Conservation (phyloP, 2,797 vertebrate genomes). For the Siniperca undulata region DNA sequence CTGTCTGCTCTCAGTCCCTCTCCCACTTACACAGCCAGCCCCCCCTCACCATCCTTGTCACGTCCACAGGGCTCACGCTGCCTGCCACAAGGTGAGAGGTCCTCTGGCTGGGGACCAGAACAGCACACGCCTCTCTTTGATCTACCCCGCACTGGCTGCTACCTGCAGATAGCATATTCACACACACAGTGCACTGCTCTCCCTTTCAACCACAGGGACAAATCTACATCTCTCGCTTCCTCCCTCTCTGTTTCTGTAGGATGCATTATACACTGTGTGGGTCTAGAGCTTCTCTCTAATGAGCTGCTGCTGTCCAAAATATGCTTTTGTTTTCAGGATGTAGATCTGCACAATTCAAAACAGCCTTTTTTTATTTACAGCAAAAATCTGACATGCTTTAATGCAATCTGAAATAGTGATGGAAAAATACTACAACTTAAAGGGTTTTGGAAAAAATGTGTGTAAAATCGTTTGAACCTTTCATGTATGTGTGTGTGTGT, state of each 20-base stretch:
- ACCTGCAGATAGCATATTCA: slow-evolving; percentile 69
- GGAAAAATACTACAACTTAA: slow-evolving; percentile 28
- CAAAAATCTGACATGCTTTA: not conserved
- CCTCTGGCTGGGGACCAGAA: slow-evolving; percentile 73
- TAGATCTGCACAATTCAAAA: not conserved
- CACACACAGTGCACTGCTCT: slow-evolving; percentile 23
- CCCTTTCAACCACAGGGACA: slow-evolving; percentile 35
- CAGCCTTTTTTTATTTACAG: not conserved
- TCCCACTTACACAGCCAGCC: slow-evolving; percentile 1
- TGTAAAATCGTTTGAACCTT: not conserved
- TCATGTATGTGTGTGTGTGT: slow-evolving; percentile 11
- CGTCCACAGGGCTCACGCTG: slow-evolving; percentile 71
- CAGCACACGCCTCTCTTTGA: slow-evolving; percentile 74
- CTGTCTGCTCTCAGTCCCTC: not conserved
- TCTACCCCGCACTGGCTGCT: slow-evolving; percentile 58
- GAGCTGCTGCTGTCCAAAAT: not conserved
- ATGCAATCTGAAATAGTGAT: slow-evolving; percentile 16
- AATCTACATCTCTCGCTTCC: slow-evolving; percentile 38
- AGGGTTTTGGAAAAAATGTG: slow-evolving; percentile 19
- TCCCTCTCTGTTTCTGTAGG: slow-evolving; percentile 22
- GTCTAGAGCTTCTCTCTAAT: not conserved
- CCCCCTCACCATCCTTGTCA: slow-evolving; percentile 62
- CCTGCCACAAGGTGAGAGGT: slow-evolving; percentile 71
- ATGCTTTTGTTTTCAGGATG: not conserved
- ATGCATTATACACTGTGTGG: slow-evolving; percentile 6